A percentile compares a stretch with the other conserved stretches of the same genome.
phyloP scores from a whole-genome alignment of 2,113 vertebrate genomes.

The Brachyistius frenatus region DNA sequence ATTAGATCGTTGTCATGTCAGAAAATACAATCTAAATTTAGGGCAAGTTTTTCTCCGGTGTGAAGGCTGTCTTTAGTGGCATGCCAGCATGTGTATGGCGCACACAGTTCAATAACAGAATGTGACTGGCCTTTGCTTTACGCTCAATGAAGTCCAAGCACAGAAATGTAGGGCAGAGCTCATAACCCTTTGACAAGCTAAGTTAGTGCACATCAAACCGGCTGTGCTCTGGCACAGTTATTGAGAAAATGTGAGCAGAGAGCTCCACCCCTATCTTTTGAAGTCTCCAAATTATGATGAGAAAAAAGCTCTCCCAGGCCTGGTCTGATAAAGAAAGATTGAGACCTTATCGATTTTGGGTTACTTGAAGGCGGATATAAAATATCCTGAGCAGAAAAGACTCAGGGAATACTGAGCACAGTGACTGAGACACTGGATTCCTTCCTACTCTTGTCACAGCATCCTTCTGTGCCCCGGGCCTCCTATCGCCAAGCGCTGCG shows the following conservation, averaged over 20 bases:
- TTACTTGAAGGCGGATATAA: constrained; percentile 59
- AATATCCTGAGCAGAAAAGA: constrained; percentile 45
- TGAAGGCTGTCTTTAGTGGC: constrained; percentile 22
- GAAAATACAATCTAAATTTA: background rate
- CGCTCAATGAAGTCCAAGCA: constrained; percentile 42
- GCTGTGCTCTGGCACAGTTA: constrained; percentile 47
- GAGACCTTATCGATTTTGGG: constrained; percentile 58
- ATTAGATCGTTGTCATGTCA: constrained; percentile 16
- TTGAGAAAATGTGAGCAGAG: constrained; percentile 40
- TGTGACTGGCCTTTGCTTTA: constrained; percentile 42
- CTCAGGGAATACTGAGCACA: constrained; percentile 41
- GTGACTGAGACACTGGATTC: constrained; percentile 45
- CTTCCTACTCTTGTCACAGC: constrained; percentile 65
- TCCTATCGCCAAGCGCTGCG: constrained; percentile 51
- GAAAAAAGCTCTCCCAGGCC: background rate
- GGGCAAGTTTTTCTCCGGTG: background rate
- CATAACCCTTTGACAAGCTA: constrained; percentile 51
- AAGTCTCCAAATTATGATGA: constrained; percentile 60
- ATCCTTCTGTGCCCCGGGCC: constrained; percentile 54
- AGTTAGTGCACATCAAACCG: constrained; percentile 54
- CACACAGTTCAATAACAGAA: constrained; percentile 44
- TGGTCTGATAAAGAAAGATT: constrained; percentile 52
- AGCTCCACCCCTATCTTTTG: constrained; percentile 53
- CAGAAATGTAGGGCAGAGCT: constrained; percentile 66
- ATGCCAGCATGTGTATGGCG: constrained; percentile 4